Percentiles rank a stretch among this genome's conserved stretches.
phyloP scores from a whole-genome alignment of 2,888 invertebrate species.

The Leptopterna dolabrata region DNA sequence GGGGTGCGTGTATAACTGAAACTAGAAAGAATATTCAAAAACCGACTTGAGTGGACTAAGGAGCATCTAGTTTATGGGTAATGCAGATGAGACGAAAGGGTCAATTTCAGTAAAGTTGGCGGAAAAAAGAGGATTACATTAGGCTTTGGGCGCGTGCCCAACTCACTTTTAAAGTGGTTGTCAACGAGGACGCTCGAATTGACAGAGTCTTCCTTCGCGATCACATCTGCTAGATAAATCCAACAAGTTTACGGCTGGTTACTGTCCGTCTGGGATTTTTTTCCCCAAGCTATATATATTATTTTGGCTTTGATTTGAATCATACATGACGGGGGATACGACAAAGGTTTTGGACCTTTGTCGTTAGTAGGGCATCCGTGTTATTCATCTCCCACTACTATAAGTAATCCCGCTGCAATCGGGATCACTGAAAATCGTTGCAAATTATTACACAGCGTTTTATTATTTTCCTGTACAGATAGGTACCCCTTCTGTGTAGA shows the following conservation, averaged over 20 bases:
- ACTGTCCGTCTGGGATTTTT: not conserved
- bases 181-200: not conserved
- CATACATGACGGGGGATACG: not conserved
- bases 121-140: not conserved
- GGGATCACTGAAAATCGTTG: too few species aligned
- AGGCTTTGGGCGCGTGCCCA: slow-evolving; percentile 3
- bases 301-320: not conserved
- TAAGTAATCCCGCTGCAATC: too few species aligned
- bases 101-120: not conserved
- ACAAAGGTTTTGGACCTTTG: not conserved
- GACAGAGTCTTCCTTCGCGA: not conserved
- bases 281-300: not conserved
- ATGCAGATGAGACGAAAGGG: not conserved
- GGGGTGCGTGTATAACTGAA: too few species aligned
- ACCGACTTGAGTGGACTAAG: not conserved
- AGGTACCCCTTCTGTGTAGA: too few species aligned
- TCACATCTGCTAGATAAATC: not conserved
- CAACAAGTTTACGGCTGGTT: not conserved
- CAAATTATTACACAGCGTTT: too few species aligned
- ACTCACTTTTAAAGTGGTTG: not conserved
- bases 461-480: too few species aligned
- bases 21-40: too few species aligned
- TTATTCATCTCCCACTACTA: too few species aligned
- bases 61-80: not conserved
- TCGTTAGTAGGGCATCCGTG: too few species aligned